Evolutionary conservation across 2,888 invertebrate species (phyloP).

Genomic region (Dyspetes luteomarginatus): DNA sequence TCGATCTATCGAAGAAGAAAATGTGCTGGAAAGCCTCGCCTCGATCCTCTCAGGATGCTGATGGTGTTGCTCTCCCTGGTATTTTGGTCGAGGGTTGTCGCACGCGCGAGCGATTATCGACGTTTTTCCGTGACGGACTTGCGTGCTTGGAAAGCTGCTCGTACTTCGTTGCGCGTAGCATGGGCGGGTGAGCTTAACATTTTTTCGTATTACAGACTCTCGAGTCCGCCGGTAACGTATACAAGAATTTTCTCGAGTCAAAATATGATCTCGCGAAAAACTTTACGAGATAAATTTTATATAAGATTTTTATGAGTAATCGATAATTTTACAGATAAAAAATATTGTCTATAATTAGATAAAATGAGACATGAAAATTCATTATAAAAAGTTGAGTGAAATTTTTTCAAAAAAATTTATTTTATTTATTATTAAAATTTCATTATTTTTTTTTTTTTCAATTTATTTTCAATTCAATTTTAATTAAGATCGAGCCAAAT

Average conservation of each 20-base stretch:
- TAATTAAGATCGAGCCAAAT: too few relatives aligned
- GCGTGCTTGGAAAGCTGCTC: constrained; percentile 79
- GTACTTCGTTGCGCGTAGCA: constrained; percentile 35
- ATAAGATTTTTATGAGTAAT: too few relatives aligned
- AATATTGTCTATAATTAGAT: too few relatives aligned
- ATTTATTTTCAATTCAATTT: too few relatives aligned
- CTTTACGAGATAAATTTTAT: too few relatives aligned
- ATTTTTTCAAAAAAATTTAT: too few relatives aligned
- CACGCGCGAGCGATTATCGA: constrained; percentile 79
- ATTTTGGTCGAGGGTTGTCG: constrained; percentile 58
- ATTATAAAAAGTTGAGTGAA: too few relatives aligned
- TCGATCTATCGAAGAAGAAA: constrained; percentile 53
- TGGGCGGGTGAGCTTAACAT: constrained; percentile 41
- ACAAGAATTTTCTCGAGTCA: background rate
- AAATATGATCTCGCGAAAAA: too few relatives aligned
- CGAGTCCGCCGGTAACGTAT: background rate
- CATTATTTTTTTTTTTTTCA: too few relatives aligned
- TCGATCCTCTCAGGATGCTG: constrained; percentile 57
- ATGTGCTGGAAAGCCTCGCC: constrained; percentile 54
- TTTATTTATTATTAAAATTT: too few relatives aligned
- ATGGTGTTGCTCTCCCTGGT: constrained; percentile 62
- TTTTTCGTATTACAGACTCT: constrained; percentile 42
- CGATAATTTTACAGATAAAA: too few relatives aligned
- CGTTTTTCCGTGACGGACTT: constrained; percentile 77
- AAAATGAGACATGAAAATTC: too few relatives aligned